Conservation (phyloP, 2,797 vertebrate genomes). For the Tokudaia tokunoshimensis region DNA sequence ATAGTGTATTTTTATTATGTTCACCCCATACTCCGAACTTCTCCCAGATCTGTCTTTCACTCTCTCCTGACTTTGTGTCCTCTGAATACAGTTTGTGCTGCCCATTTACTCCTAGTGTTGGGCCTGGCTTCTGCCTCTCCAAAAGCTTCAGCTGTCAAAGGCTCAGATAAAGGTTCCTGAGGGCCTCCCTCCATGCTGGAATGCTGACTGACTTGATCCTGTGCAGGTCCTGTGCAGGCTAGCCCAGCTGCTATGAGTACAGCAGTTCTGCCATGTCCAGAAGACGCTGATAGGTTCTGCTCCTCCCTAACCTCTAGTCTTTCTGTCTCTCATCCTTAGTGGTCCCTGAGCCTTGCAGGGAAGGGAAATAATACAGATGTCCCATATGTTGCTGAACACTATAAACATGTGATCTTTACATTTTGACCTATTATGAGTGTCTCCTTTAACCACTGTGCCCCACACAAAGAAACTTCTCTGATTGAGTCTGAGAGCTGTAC, state of each 20-base stretch:
- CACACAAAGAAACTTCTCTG: background rate
- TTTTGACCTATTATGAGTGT: background rate
- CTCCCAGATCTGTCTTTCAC: background rate
- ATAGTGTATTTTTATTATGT: background rate
- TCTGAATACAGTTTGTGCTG: background rate
- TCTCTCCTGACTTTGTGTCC: background rate
- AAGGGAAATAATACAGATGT: background rate
- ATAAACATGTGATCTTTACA: background rate
- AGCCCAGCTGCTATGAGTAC: background rate
- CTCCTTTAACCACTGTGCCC: background rate
- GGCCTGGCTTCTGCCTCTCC: background rate
- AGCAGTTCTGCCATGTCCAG: background rate
- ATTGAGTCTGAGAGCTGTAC: background rate
- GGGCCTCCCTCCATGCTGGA: background rate
- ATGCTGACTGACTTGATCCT: background rate
- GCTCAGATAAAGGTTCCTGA: background rate
- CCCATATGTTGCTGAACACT: background rate
- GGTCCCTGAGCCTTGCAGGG: background rate
- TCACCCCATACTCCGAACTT: background rate
- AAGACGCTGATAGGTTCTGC: background rate
- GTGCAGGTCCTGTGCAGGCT: background rate
- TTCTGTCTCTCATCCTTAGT: background rate
- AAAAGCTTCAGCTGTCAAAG: background rate
- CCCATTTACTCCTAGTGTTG: background rate
- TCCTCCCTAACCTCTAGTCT: background rate